Base-by-base conservation (phyloP, 2,888 invertebrate species). In the Chaitophorus viminalis region DNA sequence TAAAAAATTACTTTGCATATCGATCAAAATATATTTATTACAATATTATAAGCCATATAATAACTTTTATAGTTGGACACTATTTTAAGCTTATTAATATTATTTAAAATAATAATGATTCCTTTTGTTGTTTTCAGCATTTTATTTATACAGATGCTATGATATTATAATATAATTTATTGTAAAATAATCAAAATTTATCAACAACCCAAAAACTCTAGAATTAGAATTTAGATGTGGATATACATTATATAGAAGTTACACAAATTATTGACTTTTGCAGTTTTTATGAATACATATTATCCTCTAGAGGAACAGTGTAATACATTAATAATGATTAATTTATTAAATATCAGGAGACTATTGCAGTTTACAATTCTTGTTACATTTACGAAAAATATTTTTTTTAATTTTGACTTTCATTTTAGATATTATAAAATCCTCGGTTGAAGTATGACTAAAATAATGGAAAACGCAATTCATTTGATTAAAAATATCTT, bases 401-500 rank as follows among this genome's bases (percentile, higher is more conserved):
- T 70, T 70, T 82, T 81, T 46, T 60, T 82, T 82, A 70, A 52
- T 52, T 82, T 52, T 36, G 36, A 72, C 72, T 72, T 72, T 3
- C 33, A 21, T 72, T 36, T 72, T 6, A 72, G 31, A 29, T 33
- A 36, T 68, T 39, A 25, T 46, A 9, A 65, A 39, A 39, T 54
- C 18, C 17, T 68, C 76, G 25, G 65, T 36, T 76, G 31, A 65
- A 39, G 83, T 52, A 52, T 52, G 77, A 85, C 46, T 25, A 68
- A 84, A 76, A 84, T 75, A 52, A 85, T 21, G 77, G 65, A 14
- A 68, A 85, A 85, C 46, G n/a, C 77, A 68, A 77, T 85, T 85
- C 77, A 77, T 85, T 85, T 85, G 84, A 85, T 85, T 85, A 85
- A 85, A 85, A 85, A 85, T 25, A 76, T 52, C 84, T 68, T 85